Conservation (phyloP, 64 coral and sea anemone genomes). For the Actinia equina region DNA sequence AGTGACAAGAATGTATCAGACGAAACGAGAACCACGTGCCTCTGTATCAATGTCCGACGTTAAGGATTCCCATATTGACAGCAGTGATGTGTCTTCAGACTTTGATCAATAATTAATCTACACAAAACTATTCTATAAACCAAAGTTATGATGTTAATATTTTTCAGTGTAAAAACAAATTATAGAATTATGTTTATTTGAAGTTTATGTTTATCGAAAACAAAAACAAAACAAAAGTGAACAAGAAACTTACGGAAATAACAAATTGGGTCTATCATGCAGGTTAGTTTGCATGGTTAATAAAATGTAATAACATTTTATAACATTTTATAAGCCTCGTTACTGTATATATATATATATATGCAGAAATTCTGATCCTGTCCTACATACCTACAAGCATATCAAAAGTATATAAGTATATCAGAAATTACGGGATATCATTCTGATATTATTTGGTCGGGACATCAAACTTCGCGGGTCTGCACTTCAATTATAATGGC, state of each 20-base stretch:
- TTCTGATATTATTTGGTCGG: too few species aligned
- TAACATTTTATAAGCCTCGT: too few species aligned
- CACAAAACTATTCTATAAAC: neutral
- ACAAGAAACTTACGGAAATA: neutral
- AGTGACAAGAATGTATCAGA: neutral
- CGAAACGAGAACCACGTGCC: neutral
- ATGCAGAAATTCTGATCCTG: too few species aligned
- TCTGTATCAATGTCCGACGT: slow-evolving; percentile 21
- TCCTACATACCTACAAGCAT: too few species aligned
- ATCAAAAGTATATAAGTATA: too few species aligned
- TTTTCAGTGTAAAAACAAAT: neutral
- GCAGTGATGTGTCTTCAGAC: slow-evolving; percentile 21
- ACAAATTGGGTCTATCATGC: too few species aligned
- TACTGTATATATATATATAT: too few species aligned
- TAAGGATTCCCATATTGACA: slow-evolving; percentile 9
- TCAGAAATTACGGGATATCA: too few species aligned
- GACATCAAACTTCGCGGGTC: too few species aligned
- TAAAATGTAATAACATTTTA: too few species aligned
- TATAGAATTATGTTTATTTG: slow-evolving; percentile 1
- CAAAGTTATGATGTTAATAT: neutral
- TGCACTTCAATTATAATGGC: too few species aligned
- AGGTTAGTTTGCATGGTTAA: neutral
- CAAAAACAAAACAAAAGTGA: neutral
- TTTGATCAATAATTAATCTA: neutral
- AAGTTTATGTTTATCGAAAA: neutral